phyloP scores from a whole-genome alignment of 1,140 invertebrate genomes.

The Drosophila teissieri region DNA sequence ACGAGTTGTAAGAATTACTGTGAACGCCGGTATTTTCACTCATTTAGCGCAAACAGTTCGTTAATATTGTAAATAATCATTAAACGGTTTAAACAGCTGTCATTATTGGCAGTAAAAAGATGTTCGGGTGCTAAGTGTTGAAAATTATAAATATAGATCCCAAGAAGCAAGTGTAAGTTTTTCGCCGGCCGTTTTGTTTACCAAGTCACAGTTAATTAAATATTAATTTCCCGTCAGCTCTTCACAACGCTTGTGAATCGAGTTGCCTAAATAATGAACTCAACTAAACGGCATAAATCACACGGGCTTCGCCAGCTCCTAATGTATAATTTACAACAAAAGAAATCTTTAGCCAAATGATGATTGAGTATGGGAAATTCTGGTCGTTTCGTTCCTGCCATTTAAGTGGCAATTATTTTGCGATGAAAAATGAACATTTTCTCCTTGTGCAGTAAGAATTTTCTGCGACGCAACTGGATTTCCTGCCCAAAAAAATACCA shows the following conservation, averaged over 20 bases:
- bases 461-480: neutral
- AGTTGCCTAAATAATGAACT: neutral
- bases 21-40: neutral
- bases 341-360: neutral
- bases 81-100: conserved; percentile 5
- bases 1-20: neutral
- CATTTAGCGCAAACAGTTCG: conserved; percentile 7
- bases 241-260: neutral
- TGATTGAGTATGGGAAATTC: conserved; percentile 4
- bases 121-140: neutral
- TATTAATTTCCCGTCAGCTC: neutral
- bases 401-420: neutral
- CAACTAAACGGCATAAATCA: conserved; percentile 11
- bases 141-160: conserved; percentile 4
- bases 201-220: conserved; percentile 15
- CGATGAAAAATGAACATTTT: neutral
- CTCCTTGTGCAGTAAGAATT: neutral
- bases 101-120: conserved; percentile 2
- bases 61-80: conserved; percentile 14
- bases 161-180: neutral
- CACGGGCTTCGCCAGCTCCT: neutral
- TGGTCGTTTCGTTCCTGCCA: neutral
- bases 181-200: neutral
- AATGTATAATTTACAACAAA: conserved; percentile 2
- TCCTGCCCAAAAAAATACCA: conserved; percentile 1